Conservation (phyloP, 2,888 invertebrate genomes). For the Dynastes tityus region DNA sequence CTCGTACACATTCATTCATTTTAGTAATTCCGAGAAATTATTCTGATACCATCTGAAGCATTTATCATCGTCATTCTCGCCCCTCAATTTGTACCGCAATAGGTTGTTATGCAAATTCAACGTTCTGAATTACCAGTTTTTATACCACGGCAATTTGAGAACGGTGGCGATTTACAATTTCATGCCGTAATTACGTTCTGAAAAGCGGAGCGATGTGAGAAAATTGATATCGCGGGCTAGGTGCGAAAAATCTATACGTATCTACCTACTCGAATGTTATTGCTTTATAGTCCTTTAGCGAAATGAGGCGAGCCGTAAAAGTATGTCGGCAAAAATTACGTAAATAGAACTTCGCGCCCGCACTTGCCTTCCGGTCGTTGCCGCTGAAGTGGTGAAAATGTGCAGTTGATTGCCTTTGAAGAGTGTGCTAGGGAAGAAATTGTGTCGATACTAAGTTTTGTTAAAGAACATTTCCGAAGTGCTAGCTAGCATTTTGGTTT, state of each 20-base stretch:
- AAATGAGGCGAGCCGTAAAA: background rate
- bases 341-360: too few species aligned
- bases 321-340: background rate
- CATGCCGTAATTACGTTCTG: slow-evolving; percentile 8
- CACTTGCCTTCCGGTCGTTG: too few species aligned
- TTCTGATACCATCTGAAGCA: background rate
- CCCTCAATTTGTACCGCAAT: background rate
- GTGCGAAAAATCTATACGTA: slow-evolving; percentile 4
- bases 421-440: too few species aligned
- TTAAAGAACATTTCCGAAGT: too few species aligned
- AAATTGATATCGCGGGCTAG: background rate
- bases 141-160: slow-evolving; percentile 6
- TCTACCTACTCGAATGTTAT: background rate
- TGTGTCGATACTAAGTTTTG: too few species aligned
- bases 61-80: slow-evolving; percentile 12
- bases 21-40: background rate
- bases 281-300: background rate
- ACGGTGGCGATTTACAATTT: slow-evolving; percentile 14
- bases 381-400: too few species aligned
- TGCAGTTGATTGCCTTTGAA: too few species aligned
- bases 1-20: background rate
- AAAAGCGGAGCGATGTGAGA: slow-evolving; percentile 13
- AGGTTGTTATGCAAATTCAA: slow-evolving; percentile 3
- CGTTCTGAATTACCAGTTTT: background rate
- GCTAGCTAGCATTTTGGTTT: too few species aligned